Conservation (phyloP, 2,888 invertebrate species). For the Cryptus armator region DNA sequence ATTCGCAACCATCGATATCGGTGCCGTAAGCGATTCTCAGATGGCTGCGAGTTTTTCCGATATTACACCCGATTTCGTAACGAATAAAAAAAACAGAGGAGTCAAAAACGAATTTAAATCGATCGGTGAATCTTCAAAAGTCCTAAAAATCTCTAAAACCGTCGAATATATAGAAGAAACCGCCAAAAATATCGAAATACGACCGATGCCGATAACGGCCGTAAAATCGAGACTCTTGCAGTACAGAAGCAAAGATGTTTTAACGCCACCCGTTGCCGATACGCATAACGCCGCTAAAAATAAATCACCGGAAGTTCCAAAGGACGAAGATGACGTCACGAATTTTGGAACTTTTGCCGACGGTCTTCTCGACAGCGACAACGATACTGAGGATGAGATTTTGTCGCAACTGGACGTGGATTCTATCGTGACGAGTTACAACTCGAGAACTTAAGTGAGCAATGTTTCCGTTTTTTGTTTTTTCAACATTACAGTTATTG, state of each 20-base stretch:
- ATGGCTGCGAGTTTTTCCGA: conserved; percentile 15
- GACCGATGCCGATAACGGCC: conserved; percentile 4
- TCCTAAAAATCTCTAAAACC: neutral
- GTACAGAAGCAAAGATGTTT: conserved; percentile 62
- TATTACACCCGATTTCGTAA: neutral
- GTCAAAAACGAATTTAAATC: neutral
- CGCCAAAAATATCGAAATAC: neutral
- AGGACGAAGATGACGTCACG: neutral
- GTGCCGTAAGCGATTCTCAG: conserved; percentile 43
- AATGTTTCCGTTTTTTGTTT: neutral
- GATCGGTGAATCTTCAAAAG: neutral
- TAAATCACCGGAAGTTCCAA: neutral
- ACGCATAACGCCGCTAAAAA: neutral
- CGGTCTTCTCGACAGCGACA: conserved; percentile 68
- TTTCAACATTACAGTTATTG: conserved; percentile 10
- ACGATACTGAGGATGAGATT: conserved; percentile 78
- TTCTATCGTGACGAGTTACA: conserved; percentile 70
- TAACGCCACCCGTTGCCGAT: conserved; percentile 34
- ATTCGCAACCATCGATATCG: conserved; percentile 48
- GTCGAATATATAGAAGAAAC: neutral
- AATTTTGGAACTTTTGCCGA: conserved; percentile 59
- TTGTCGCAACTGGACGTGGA: conserved; percentile 80
- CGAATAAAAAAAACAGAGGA: neutral
- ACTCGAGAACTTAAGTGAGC: conserved; percentile 34
- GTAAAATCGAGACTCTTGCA: conserved; percentile 44